A percentile compares a stretch with the other conserved stretches of the same genome.
Evolutionary conservation across 2,797 vertebrate species (phyloP).

Genomic region (Microctenopoma steveboyesi): DNA sequence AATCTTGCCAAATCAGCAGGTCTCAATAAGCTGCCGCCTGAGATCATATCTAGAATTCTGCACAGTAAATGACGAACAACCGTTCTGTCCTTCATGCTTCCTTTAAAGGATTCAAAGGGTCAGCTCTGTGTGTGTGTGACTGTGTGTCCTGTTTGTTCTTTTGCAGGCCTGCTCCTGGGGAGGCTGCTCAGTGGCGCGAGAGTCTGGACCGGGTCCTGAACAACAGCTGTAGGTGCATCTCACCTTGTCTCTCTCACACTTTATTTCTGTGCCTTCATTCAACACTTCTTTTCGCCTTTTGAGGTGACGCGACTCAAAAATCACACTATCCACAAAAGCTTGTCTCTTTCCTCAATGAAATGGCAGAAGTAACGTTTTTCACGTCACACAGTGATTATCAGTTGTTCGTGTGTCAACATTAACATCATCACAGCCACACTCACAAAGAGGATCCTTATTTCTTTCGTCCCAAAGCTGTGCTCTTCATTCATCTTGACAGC

Average conservation of each 20-base stretch:
- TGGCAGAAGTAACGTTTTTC: too few relatives aligned
- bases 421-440: accelerated
- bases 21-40: neutral
- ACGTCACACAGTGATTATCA: neutral
- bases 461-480: neutral
- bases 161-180: constrained; percentile 86
- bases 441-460: constrained; percentile 14
- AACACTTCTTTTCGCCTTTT: too few relatives aligned
- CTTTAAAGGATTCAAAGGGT: constrained; percentile 11
- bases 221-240: constrained; percentile 88
- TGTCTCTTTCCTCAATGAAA: neutral
- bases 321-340: too few relatives aligned
- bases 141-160: constrained; percentile 31
- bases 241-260: constrained; percentile 15
- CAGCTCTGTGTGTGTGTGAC: neutral
- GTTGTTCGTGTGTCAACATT: neutral
- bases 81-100: neutral
- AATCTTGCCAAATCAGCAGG: neutral
- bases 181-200: constrained; percentile 91
- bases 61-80: neutral
- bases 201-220: constrained; percentile 92
- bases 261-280: too few relatives aligned
- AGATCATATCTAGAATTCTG: neutral
- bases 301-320: too few relatives aligned
- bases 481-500: constrained; percentile 20